phyloP scores from a whole-genome alignment of 1,140 invertebrate species.

The Seison nebaliae region DNA sequence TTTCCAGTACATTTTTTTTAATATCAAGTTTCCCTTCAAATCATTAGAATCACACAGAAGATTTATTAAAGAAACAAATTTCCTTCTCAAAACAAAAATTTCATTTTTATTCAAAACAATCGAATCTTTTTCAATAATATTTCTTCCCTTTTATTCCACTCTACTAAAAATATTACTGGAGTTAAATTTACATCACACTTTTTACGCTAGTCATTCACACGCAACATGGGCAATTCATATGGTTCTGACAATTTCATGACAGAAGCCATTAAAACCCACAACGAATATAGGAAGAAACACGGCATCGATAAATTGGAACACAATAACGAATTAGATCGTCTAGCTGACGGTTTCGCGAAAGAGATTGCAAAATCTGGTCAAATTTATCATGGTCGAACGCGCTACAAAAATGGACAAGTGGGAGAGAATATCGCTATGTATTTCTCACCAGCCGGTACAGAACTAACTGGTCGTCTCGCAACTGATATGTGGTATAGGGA shows the following conservation, averaged over 20 bases:
- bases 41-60: no score
- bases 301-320: constrained; percentile 38
- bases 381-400: constrained; percentile 39
- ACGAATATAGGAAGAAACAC: constrained; percentile 47
- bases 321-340: constrained; percentile 35
- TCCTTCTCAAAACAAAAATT: no score
- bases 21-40: no score
- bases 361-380: constrained; percentile 38
- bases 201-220: no score
- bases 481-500: constrained; percentile 60
- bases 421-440: constrained; percentile 4
- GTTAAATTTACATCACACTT: no score
- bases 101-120: no score
- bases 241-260: constrained; percentile 6
- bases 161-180: no score
- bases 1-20: no score
- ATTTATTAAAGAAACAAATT: no score
- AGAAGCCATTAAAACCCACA: constrained; percentile 35
- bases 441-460: constrained; percentile 3
- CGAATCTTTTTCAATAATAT: no score
- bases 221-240: no score
- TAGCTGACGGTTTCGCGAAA: constrained; percentile 52
- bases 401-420: not conserved
- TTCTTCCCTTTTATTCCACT: no score
- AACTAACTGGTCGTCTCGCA: constrained; percentile 42